Conservation (phyloP, 2,113 vertebrate species). For the Dryoscopus gambensis region DNA sequence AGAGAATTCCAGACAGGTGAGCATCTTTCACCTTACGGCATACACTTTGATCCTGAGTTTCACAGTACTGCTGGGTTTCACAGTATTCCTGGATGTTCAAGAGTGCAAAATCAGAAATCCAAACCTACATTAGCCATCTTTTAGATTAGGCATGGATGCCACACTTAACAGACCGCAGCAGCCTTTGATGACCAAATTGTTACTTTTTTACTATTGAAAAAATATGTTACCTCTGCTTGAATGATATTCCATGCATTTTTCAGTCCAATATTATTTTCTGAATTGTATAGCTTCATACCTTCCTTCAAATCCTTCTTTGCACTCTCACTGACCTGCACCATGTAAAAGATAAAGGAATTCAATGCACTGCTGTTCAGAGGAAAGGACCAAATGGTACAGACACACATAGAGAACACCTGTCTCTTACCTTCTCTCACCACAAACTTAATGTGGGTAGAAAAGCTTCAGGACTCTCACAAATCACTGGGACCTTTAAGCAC, state of each 20-base stretch:
- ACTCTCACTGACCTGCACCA: slow-evolving; percentile 87
- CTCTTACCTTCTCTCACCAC: neutral
- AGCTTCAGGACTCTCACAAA: neutral
- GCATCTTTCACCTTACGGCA: neutral
- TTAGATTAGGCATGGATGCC: neutral
- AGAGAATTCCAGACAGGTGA: neutral
- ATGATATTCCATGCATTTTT: slow-evolving; percentile 99
- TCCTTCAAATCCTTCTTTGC: slow-evolving; percentile 94
- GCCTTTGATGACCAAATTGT: neutral
- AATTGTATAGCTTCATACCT: slow-evolving; percentile 91
- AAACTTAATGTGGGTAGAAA: neutral
- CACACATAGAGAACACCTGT: neutral
- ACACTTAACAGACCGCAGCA: neutral
- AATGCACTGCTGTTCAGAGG: neutral
- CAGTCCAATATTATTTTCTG: slow-evolving; percentile 92
- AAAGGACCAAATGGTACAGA: neutral
- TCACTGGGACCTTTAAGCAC: neutral
- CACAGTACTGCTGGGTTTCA: neutral
- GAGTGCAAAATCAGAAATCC: neutral
- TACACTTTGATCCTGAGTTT: neutral
- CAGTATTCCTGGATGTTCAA: neutral
- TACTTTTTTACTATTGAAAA: neutral
- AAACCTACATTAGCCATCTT: neutral
- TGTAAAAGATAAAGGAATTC: neutral
- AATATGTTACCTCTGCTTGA: slow-evolving; percentile 86